Evolutionary conservation across 2,888 invertebrate genomes (phyloP).

Genomic region (Lasioglossum calceatum): DNA sequence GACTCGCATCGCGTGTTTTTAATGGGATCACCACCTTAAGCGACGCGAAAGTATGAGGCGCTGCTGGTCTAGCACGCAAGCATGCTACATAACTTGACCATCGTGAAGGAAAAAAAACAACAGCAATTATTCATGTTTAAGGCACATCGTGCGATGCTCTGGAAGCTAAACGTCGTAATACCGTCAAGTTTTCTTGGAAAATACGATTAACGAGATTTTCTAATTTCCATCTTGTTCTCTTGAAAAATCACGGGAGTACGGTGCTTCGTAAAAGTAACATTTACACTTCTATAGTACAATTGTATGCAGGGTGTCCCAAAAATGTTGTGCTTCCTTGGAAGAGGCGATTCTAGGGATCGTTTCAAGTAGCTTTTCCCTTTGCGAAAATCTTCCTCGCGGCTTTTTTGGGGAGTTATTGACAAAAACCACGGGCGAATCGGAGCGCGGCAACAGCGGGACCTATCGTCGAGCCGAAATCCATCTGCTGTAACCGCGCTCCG

Average conservation of each 20-base stretch:
- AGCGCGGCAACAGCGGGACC: too few species aligned
- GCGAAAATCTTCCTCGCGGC: too few species aligned
- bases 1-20: conserved; percentile 39
- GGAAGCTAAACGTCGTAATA: background rate
- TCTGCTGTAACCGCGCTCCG: too few species aligned
- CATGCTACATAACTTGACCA: background rate
- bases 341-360: too few species aligned
- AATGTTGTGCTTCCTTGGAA: too few species aligned
- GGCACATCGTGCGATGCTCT: background rate
- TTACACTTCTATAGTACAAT: background rate
- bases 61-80: conserved; percentile 1
- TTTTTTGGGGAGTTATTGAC: too few species aligned
- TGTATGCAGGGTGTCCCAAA: background rate
- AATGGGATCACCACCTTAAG: conserved; percentile 25
- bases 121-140: conserved; percentile 27
- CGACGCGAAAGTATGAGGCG: conserved; percentile 29
- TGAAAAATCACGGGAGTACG: background rate
- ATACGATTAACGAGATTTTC: background rate
- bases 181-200: background rate
- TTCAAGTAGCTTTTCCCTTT: too few species aligned
- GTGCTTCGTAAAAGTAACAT: background rate
- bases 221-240: background rate
- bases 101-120: conserved; percentile 19
- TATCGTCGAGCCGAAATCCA: too few species aligned
- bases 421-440: too few species aligned